These are phyloP conservation scores for Drosophila funebris DNA, from an alignment of 1,140 invertebrate species.

Conservation along the genomic window DNA sequence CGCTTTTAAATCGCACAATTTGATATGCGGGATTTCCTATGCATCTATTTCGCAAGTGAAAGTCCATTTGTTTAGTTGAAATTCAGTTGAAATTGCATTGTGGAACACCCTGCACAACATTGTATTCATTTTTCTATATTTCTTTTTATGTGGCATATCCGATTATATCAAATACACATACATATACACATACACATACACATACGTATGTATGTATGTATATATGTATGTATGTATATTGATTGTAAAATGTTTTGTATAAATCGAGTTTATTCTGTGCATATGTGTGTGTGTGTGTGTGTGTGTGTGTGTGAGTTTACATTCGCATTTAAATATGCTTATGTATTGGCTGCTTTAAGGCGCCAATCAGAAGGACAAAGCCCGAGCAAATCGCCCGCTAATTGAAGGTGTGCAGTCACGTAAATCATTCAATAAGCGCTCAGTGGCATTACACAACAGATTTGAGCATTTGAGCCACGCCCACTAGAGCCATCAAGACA, in stretches of 20 bases:
- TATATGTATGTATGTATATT: too few relatives aligned
- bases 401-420: conserved; percentile 43
- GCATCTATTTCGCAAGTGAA: too few relatives aligned
- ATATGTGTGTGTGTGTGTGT: neutral
- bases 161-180: neutral
- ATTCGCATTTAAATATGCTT: conserved; percentile 13
- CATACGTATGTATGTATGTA: too few relatives aligned
- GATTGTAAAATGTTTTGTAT: too few relatives aligned
- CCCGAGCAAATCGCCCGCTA: conserved; percentile 26
- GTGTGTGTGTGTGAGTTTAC: conserved; percentile 4
- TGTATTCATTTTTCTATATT: conserved; percentile 15
- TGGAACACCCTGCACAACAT: neutral
- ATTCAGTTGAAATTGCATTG: neutral
- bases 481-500: neutral
- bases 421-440: conserved; percentile 57
- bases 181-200: too few relatives aligned
- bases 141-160: conserved; percentile 7
- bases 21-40: neutral
- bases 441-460: conserved; percentile 27
- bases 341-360: conserved; percentile 31
- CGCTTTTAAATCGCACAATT: neutral
- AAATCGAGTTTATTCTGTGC: too few relatives aligned
- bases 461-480: neutral
- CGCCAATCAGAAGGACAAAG: conserved; percentile 1
- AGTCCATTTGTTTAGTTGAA: too few relatives aligned